Base-by-base conservation (phyloP, 2,797 vertebrate genomes). In the Furcifer pardalis region DNA sequence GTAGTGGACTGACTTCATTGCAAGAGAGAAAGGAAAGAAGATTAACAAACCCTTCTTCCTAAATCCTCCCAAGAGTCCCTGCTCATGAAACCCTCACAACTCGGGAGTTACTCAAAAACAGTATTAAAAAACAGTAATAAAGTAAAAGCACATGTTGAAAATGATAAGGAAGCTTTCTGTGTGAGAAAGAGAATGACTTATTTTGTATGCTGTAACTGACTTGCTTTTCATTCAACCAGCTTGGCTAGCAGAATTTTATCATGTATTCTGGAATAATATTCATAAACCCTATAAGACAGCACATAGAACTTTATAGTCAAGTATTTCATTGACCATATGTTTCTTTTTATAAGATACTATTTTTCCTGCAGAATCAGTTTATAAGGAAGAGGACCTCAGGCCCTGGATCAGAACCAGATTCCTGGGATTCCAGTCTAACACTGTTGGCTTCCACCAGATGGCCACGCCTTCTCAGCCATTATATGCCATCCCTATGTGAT, bases 181-280 rank as follows among this genome's bases (percentile, higher is more conserved):
- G 40, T 30, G 12, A 19, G 52, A 19, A 19, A 19, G 3, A 56
- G 19, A 42, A 7, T 32, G 52, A 1, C 44, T 49, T 35, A 25
- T 68, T 68, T 21, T 68, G 40, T 49, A 80, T 77, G 17, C 32
- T 25, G 69, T 77, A 56, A 77, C 10, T 66, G 30, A 66, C 9
- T 59, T 10, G 2, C 1, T 7, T 66, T 56, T n/a, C 49, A 32
- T 30, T 56, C 27, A 68, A 75, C 49, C 60, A 32, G n/a, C n/a
- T 25, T n/a, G 35, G 37, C 30, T 68, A 23, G 13, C 30, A 59
- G 42, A 21, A 5, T 37, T 56, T 56, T 69, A 30, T 68, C 2
- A 71, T 69, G 32, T 77, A 56, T 46, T 77, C n/a, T 71, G 30
- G 37, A 77, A 77, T 46, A 77, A 56, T 83, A 69, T 60, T 69